These are phyloP conservation scores for Uria lomvia DNA, from an alignment of 2,113 vertebrate species.

Conservation along the genomic window DNA sequence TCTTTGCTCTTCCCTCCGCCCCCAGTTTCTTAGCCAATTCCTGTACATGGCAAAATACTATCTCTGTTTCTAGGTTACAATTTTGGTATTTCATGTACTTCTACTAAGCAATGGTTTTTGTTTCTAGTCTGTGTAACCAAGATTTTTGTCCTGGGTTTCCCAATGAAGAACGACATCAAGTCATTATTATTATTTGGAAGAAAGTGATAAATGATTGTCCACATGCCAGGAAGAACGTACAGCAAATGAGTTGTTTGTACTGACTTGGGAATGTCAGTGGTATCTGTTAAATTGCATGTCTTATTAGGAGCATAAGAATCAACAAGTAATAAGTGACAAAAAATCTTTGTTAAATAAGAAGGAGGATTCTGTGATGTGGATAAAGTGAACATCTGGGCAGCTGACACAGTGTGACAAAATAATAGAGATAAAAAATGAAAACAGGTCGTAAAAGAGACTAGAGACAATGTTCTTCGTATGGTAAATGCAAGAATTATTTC, in stretches of 20 bases:
- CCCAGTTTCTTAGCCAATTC: neutral
- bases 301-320: neutral
- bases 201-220: neutral
- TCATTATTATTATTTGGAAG: neutral
- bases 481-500: neutral
- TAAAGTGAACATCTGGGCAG: neutral
- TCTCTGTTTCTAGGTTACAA: neutral
- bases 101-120: neutral
- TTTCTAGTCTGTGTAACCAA: neutral
- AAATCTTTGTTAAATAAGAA: neutral
- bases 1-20: rapidly evolving
- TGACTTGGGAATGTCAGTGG: neutral
- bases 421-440: neutral
- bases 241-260: neutral
- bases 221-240: rapidly evolving
- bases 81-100: neutral
- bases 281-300: neutral
- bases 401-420: neutral
- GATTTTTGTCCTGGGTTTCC: neutral
- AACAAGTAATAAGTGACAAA: neutral
- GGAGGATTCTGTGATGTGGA: neutral
- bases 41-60: neutral
- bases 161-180: neutral
- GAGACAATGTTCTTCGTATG: neutral
- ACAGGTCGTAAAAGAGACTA: neutral